Evolutionary conservation across 2,888 invertebrate species (phyloP).

Genomic region (Sinopyrophorus schimmeli): DNA sequence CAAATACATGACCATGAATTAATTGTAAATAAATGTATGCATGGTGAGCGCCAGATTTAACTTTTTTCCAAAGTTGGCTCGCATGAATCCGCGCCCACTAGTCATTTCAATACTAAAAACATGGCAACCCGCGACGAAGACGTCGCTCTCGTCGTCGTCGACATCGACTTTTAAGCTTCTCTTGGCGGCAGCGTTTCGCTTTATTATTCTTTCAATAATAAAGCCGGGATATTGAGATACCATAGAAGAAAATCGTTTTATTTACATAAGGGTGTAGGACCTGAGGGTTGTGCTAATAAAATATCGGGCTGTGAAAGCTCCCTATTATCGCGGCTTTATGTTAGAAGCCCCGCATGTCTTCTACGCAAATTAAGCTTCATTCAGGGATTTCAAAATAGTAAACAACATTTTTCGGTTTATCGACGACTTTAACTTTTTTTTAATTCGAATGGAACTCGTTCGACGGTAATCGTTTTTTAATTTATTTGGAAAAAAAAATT

Average conservation of each 20-base stretch:
- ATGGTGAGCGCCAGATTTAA: no score
- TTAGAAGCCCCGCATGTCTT: conserved; percentile 38
- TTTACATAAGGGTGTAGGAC: conserved; percentile 45
- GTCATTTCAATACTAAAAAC: no score
- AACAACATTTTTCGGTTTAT: conserved; percentile 26
- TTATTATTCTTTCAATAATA: conserved; percentile 28
- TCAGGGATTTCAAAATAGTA: conserved; percentile 39
- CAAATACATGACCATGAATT: no score
- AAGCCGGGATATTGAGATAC: conserved; percentile 38
- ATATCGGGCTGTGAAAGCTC: conserved; percentile 37
- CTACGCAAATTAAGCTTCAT: conserved; percentile 41
- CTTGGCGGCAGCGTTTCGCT: conserved; percentile 7
- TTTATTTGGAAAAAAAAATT: no score
- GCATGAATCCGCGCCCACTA: no score
- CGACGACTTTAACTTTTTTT: no score
- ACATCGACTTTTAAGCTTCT: neutral
- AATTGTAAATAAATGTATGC: no score
- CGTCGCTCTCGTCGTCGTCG: no score
- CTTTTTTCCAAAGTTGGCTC: no score
- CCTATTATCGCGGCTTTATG: conserved; percentile 43
- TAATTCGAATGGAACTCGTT: no score
- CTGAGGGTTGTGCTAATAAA: conserved; percentile 34
- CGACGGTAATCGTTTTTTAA: no score
- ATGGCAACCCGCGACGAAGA: no score
- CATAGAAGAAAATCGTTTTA: conserved; percentile 51